Evolutionary conservation across 2,113 vertebrate genomes (phyloP).

Genomic region (Piaya cayana): DNA sequence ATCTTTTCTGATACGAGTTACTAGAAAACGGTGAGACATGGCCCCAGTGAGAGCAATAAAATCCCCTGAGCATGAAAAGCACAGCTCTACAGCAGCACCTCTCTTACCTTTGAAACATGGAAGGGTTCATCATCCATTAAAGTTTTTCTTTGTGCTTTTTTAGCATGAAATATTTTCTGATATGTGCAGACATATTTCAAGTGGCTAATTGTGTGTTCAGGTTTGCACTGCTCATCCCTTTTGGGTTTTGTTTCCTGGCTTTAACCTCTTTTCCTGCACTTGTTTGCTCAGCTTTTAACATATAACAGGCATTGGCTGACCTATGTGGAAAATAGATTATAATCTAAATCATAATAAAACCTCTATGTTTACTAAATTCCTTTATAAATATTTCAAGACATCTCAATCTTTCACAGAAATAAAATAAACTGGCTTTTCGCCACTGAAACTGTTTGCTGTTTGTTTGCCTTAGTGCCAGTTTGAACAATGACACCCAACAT

Average conservation of each 20-base stretch:
- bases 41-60: neutral
- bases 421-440: neutral
- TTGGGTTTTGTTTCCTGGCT: slow-evolving; percentile 28
- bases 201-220: neutral
- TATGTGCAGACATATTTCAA: neutral
- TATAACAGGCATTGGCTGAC: neutral
- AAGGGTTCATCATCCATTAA: neutral
- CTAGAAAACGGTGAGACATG: neutral
- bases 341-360: neutral
- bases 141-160: neutral
- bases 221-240: neutral
- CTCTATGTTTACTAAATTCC: neutral
- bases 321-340: slow-evolving; percentile 19
- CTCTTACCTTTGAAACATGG: neutral
- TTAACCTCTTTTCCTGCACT: slow-evolving; percentile 40
- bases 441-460: neutral
- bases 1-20: neutral
- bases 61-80: neutral
- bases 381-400: neutral
- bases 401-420: neutral
- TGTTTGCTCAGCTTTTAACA: slow-evolving; percentile 46
- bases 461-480: neutral
- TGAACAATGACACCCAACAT: neutral
- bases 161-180: neutral
- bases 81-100: neutral